A percentile compares a stretch with the other conserved stretches of the same genome.
phyloP scores from a whole-genome alignment of 2,797 vertebrate genomes.

The Otolemur crassicaudatus region DNA sequence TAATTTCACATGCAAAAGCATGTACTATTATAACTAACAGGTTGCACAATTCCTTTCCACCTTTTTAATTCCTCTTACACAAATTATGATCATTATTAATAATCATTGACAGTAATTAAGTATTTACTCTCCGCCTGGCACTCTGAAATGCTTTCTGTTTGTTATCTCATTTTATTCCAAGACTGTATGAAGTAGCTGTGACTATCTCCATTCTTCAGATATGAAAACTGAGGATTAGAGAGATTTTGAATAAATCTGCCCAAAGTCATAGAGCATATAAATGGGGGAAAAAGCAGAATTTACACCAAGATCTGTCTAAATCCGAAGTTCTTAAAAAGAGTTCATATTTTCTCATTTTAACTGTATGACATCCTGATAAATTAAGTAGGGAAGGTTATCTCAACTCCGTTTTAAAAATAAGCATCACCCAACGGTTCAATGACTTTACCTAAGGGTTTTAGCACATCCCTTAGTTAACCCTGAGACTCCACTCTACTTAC shows the following conservation, averaged over 20 bases:
- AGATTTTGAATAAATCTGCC: not conserved
- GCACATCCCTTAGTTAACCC: not conserved
- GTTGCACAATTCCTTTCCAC: not conserved
- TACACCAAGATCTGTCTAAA: constrained; percentile 20
- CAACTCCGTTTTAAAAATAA: not conserved
- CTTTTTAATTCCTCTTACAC: not conserved
- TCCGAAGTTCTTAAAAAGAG: not conserved
- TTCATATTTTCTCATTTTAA: not conserved
- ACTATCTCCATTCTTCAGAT: not conserved
- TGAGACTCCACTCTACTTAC: not conserved
- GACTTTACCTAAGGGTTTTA: not conserved
- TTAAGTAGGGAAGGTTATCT: not conserved
- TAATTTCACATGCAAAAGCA: not conserved
- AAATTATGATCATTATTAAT: constrained; percentile 5
- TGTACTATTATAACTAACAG: not conserved
- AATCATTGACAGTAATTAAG: not conserved
- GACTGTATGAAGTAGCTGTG: not conserved
- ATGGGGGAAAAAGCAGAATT: not conserved
- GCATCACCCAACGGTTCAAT: not conserved
- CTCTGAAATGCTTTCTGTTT: not conserved
- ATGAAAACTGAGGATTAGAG: not conserved
- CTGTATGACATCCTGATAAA: not conserved
- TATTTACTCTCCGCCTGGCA: not conserved
- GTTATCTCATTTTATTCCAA: not conserved
- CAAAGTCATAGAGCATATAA: not conserved